Evolutionary conservation across 2,797 vertebrate genomes (phyloP).

Genomic region (Carcharodon carcharias): DNA sequence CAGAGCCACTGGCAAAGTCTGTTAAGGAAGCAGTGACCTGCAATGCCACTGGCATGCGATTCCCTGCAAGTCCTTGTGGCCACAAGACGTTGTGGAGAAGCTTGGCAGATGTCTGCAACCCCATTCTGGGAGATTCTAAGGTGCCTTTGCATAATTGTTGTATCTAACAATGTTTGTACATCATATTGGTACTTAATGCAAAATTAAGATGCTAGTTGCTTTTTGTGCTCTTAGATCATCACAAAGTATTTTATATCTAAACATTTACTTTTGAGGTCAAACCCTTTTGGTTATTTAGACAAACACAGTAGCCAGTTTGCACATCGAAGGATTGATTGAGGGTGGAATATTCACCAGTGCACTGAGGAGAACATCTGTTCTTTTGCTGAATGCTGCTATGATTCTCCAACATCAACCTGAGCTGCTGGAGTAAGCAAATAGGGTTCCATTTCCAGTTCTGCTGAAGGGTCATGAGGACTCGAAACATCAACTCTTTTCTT

Average conservation of each 20-base stretch:
- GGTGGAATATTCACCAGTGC: neutral
- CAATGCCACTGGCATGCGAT: no score
- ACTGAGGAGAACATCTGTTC: neutral
- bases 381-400: neutral
- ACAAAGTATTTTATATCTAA: neutral
- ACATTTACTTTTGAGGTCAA: neutral
- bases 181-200: neutral
- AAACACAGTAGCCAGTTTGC: neutral
- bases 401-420: neutral
- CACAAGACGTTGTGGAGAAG: no score
- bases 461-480: no score
- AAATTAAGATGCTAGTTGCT: neutral
- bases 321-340: neutral
- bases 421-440: neutral
- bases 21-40: no score
- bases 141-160: no score
- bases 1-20: no score
- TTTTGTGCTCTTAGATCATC: neutral
- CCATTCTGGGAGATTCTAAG: no score
- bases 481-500: no score
- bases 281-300: neutral
- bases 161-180: neutral
- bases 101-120: no score
- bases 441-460: neutral
- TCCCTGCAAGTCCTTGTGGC: no score